These are phyloP conservation scores for Lasioglossum marginatum DNA, from an alignment of 2,888 invertebrate genomes.

Conservation along the genomic window DNA sequence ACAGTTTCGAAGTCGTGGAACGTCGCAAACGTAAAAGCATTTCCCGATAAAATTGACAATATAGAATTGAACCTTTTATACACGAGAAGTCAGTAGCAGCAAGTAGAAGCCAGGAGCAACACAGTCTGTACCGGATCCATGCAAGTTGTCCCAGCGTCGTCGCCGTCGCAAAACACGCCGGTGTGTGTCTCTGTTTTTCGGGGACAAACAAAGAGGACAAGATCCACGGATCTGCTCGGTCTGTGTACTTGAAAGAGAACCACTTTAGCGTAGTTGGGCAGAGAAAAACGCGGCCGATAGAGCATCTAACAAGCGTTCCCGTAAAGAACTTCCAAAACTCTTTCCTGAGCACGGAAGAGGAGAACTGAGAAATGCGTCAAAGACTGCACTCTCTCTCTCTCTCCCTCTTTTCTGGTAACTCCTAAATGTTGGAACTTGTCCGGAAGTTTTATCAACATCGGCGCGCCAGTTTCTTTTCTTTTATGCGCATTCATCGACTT, in stretches of 20 bases:
- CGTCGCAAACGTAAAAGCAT: not conserved
- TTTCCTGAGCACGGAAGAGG: constrained; percentile 7
- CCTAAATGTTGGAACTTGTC: constrained; percentile 34
- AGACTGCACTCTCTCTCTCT: not conserved
- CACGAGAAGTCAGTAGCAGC: not conserved
- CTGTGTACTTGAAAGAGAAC: constrained; percentile 34
- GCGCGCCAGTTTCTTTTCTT: constrained; percentile 11
- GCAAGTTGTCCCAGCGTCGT: not conserved
- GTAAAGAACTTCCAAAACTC: constrained; percentile 39
- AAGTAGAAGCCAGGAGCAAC: too few species aligned
- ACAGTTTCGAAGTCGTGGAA: not conserved
- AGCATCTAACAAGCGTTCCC: constrained; percentile 29
- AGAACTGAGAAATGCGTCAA: constrained; percentile 5
- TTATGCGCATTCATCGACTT: constrained; percentile 8
- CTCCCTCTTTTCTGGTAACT: not conserved
- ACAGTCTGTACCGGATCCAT: not conserved
- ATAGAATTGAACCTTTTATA: not conserved
- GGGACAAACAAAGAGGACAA: not conserved
- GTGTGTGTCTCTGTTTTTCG: not conserved
- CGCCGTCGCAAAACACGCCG: not conserved
- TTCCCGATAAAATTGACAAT: constrained; percentile 1
- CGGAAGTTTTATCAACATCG: constrained; percentile 16
- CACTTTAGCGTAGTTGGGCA: constrained; percentile 23
- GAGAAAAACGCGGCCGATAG: constrained; percentile 14
- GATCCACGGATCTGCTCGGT: not conserved